Conservation (phyloP, 2,797 vertebrate genomes). For the Gymnocypris eckloni region DNA sequence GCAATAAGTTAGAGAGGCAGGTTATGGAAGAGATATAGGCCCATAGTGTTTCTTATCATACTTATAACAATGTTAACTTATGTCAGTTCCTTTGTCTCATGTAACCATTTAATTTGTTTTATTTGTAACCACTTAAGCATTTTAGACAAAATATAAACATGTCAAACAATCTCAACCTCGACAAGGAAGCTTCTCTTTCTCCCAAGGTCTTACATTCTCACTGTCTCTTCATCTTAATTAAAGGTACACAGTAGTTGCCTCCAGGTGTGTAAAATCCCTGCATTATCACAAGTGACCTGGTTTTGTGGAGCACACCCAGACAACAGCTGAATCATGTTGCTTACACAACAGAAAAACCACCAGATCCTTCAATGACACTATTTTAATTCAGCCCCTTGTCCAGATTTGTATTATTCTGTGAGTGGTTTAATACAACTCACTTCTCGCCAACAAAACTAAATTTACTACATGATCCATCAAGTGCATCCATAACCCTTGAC, state of each 20-base stretch:
- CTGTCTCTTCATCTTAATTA: background rate
- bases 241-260: background rate
- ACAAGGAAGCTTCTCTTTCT: background rate
- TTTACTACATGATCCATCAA: slow-evolving; percentile 6
- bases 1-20: too few relatives aligned
- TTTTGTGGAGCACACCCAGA: background rate
- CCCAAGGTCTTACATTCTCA: background rate
- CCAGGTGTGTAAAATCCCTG: background rate
- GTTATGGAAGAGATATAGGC: too few relatives aligned
- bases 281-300: slow-evolving; percentile 16
- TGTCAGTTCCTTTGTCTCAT: background rate
- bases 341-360: background rate
- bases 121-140: background rate
- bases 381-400: slow-evolving; percentile 1
- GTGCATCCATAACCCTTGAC: slow-evolving; percentile 4
- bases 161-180: background rate
- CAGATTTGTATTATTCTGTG: background rate
- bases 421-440: background rate
- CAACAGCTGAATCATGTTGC: background rate
- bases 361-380: background rate
- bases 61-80: background rate
- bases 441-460: background rate
- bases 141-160: background rate
- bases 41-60: background rate
- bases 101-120: background rate